Percentiles rank a stretch among this genome's conserved stretches.
phyloP scores from a whole-genome alignment of 2,888 invertebrate species.

The Lysandra coridon region DNA sequence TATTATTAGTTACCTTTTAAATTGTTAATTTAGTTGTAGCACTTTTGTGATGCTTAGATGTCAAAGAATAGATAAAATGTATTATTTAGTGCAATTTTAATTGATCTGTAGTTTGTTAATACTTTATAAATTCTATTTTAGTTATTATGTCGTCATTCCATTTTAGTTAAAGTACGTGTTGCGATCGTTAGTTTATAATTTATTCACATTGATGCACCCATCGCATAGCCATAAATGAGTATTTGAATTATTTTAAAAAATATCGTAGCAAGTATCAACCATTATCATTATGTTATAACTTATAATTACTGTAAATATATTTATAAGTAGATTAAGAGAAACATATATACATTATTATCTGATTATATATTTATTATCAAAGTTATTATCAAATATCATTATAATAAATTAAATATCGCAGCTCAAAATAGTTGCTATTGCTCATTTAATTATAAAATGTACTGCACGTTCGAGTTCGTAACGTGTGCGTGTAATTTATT shows the following conservation, averaged over 20 bases:
- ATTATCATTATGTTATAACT: background rate
- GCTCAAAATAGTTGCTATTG: slow-evolving; percentile 28
- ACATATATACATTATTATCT: slow-evolving; percentile 25
- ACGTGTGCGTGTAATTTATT: slow-evolving; percentile 15
- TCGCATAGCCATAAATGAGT: slow-evolving; percentile 29
- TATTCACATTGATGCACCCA: slow-evolving; percentile 31
- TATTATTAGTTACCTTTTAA: slow-evolving; percentile 23
- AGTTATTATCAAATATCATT: slow-evolving; percentile 23
- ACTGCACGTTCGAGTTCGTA: slow-evolving; percentile 11
- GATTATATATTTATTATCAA: slow-evolving; percentile 25
- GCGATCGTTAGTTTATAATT: slow-evolving; percentile 33
- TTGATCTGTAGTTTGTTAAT: slow-evolving; percentile 67
- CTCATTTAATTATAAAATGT: slow-evolving; percentile 28
- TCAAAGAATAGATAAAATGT: slow-evolving; percentile 31
- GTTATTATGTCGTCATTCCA: slow-evolving; percentile 65
- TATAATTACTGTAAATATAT: slow-evolving; percentile 16
- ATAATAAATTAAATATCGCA: slow-evolving; percentile 8
- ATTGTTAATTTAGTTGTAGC: slow-evolving; percentile 28
- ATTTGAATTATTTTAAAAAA: slow-evolving; percentile 10
- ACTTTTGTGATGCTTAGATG: slow-evolving; percentile 25
- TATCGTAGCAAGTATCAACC: background rate
- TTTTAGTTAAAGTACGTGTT: slow-evolving; percentile 44
- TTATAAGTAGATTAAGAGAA: slow-evolving; percentile 18
- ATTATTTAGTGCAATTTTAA: slow-evolving; percentile 59
- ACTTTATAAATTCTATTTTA: slow-evolving; percentile 49